Evolutionary conservation across 2,888 invertebrate genomes (phyloP).

Genomic region (Tridacna crocea): DNA sequence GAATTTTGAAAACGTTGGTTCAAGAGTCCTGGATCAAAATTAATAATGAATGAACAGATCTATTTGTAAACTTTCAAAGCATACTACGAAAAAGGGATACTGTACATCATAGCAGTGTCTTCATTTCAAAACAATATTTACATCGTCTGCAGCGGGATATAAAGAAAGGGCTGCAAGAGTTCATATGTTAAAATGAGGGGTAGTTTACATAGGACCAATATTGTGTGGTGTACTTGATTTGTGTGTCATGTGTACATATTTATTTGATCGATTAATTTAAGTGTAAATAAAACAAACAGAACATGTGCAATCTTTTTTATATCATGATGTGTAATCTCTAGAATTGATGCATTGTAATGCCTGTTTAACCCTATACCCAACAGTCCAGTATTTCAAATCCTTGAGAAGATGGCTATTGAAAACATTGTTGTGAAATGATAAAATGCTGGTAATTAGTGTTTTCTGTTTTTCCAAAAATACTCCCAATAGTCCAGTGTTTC

Average conservation of each 20-base stretch:
- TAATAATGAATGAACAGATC: too few relatives aligned
- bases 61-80: too few relatives aligned
- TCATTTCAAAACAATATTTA: not conserved
- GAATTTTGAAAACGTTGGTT: too few relatives aligned
- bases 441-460: too few relatives aligned
- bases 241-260: slow-evolving; percentile 25
- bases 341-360: not conserved
- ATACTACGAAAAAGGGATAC: not conserved
- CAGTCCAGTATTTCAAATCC: too few relatives aligned
- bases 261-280: slow-evolving; percentile 28
- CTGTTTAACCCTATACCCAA: too few relatives aligned
- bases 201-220: slow-evolving; percentile 15
- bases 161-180: not conserved
- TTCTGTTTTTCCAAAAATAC: too few relatives aligned
- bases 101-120: not conserved
- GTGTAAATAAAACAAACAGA: slow-evolving; percentile 43
- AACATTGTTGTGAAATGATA: too few relatives aligned
- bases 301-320: slow-evolving; percentile 21
- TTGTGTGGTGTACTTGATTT: slow-evolving; percentile 14
- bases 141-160: not conserved
- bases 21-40: too few relatives aligned
- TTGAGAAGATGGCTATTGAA: too few relatives aligned
- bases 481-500: too few relatives aligned
- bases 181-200: not conserved
- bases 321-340: not conserved